These are phyloP conservation scores for Thereva nobilitata DNA, from an alignment of 2,888 invertebrate species.

Conservation along the genomic window DNA sequence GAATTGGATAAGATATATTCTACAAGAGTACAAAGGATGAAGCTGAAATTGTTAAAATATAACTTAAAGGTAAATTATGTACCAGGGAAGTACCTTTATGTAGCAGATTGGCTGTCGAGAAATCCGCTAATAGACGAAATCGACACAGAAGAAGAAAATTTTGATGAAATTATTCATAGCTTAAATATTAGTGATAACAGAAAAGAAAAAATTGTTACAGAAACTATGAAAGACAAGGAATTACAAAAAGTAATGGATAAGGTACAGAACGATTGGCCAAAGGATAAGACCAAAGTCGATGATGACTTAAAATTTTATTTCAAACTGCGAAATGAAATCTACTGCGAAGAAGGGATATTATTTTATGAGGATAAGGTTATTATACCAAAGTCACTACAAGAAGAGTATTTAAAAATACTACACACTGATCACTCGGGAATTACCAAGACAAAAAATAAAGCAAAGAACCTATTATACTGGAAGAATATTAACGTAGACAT, in stretches of 20 bases:
- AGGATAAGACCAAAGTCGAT: slow-evolving; percentile 14
- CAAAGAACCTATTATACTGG: slow-evolving; percentile 29
- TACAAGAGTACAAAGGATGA: too few relatives aligned
- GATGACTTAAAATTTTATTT: slow-evolving; percentile 16
- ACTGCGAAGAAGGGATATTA: slow-evolving; percentile 11
- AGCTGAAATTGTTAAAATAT: too few relatives aligned
- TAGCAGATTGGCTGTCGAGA: too few relatives aligned
- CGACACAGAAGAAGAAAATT: too few relatives aligned
- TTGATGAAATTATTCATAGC: too few relatives aligned
- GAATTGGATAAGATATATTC: too few relatives aligned
- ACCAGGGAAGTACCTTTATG: too few relatives aligned
- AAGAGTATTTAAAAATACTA: slow-evolving; percentile 1
- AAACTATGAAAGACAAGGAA: not conserved
- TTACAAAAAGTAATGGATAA: not conserved
- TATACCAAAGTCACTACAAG: slow-evolving; percentile 11
- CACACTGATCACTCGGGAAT: slow-evolving; percentile 26
- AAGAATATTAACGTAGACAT: slow-evolving; percentile 15
- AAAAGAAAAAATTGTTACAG: not conserved
- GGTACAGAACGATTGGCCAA: slow-evolving; percentile 21
- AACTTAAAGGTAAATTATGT: too few relatives aligned
- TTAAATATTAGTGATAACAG: slow-evolving; percentile 3
- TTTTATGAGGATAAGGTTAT: slow-evolving; percentile 28
- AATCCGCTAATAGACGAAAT: too few relatives aligned
- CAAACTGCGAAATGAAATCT: slow-evolving; percentile 19
- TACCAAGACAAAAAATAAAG: slow-evolving; percentile 30